Base-by-base conservation (phyloP, 2,797 vertebrate species). In the Protonibea diacanthus region DNA sequence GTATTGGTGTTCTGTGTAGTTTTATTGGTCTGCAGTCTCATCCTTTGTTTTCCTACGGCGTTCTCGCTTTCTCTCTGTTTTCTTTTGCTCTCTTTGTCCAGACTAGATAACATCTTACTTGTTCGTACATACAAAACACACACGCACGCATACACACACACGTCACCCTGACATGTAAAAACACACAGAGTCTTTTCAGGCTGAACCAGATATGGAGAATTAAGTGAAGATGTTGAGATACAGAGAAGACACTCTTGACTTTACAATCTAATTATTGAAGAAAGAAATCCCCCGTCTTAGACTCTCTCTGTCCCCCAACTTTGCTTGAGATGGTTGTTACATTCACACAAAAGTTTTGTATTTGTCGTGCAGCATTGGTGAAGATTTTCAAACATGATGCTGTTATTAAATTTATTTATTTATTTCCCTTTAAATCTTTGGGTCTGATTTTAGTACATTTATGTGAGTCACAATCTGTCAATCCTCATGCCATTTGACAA, bases 1-100 rank as follows among this genome's bases (percentile, higher is more conserved):
- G 78, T 80, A 59, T 85, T 68, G 65, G 62, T 74, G 62, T 14
- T 67, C 18, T 20, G 60, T 73, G 75, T 47, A 6, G 71, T 85
- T 84, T 82, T 81, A 84, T 80, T 75, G 80, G 71, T 74, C 80
- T 11, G 57, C 70, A 76, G 78, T 53, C 66, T 84, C 70, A 48
- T 10, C 25, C 71, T 85, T 71, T 73, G 58, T 6, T 76, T 76
- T 82, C 52, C 58, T n/a, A 21, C 21, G 25, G 1, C 13, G 14
- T 68, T 65, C 23, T 58, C 75, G 21, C 10, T 25, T 23, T 55
- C 20, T 48, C 52, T 33, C 13, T 29, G 17, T 57, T 40, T 23
- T 58, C 15, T 72, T 42, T 57, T 9, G 7, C 45, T 78, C 1
- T 1, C 47, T 11, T 51, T 67, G 40, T 45, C 20, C 76, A 57